Evolutionary conservation across 2,888 invertebrate species (phyloP).

Genomic region (Dugesia japonica): DNA sequence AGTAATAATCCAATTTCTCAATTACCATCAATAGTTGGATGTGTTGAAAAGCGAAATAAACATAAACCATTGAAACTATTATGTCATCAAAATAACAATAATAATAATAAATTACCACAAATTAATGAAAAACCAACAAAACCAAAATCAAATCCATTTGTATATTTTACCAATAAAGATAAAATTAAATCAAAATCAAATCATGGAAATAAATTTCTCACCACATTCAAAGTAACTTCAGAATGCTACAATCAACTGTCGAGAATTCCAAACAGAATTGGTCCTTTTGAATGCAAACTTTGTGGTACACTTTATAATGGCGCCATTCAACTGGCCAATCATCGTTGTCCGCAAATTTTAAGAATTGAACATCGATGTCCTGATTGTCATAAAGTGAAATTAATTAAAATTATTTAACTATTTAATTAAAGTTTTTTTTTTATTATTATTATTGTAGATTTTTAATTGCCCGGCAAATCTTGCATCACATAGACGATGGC

Average conservation of each 20-base stretch:
- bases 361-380: not conserved
- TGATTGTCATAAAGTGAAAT: constrained; percentile 12
- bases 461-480: constrained; percentile 1
- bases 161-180: not conserved
- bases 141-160: not conserved
- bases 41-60: not conserved
- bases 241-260: constrained; percentile 15
- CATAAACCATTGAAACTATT: not conserved
- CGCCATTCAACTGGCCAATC: not conserved
- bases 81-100: too few relatives aligned
- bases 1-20: not conserved
- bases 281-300: constrained; percentile 11
- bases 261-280: not conserved
- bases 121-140: not conserved
- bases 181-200: not conserved
- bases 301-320: not conserved
- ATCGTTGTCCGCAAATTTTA: constrained; percentile 14
- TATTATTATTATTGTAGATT: not conserved
- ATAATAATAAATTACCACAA: not conserved
- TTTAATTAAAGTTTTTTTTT: not conserved
- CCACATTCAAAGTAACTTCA: not conserved
- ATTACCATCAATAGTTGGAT: not conserved
- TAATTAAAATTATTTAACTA: not conserved
- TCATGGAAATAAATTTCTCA: not conserved
- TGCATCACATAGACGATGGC: constrained; percentile 6